Percentiles rank a stretch among this genome's conserved stretches.
phyloP scores from a whole-genome alignment of 1,140 invertebrate species.

The Neomicropteryx cornuta region DNA sequence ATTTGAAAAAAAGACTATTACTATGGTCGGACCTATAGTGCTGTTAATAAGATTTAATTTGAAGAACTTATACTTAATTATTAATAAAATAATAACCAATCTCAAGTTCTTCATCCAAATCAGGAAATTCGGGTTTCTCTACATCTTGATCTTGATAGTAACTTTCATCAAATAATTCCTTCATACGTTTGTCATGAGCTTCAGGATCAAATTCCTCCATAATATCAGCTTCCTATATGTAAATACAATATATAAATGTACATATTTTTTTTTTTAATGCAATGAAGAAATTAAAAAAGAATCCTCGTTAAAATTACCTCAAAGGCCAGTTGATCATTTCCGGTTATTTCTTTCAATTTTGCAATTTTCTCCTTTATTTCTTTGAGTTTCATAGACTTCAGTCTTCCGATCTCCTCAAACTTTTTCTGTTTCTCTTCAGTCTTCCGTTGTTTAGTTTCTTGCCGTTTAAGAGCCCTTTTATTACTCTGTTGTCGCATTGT shows the following conservation, averaged over 20 bases:
- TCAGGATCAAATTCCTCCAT: slow-evolving; percentile 91
- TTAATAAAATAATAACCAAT: slow-evolving; percentile 35
- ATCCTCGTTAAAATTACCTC: slow-evolving; percentile 30
- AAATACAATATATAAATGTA: slow-evolving; percentile 6
- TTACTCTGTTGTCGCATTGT: slow-evolving; percentile 73
- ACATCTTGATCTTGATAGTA: slow-evolving; percentile 68
- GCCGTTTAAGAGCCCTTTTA: slow-evolving; percentile 63
- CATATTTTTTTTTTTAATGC: neutral
- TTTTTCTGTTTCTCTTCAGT: slow-evolving; percentile 71
- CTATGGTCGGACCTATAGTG: neutral
- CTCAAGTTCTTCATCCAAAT: slow-evolving; percentile 63
- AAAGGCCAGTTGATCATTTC: slow-evolving; percentile 54
- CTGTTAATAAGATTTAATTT: neutral
- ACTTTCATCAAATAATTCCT: slow-evolving; percentile 73
- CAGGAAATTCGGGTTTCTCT: slow-evolving; percentile 73
- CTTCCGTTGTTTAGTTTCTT: slow-evolving; percentile 67
- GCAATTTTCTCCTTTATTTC: slow-evolving; percentile 86
- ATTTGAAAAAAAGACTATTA: neutral
- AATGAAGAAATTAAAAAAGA: neutral
- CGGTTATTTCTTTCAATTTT: slow-evolving; percentile 83
- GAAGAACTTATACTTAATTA: neutral
- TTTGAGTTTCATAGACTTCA: slow-evolving; percentile 79
- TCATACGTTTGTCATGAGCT: slow-evolving; percentile 81
- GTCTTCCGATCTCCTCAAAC: slow-evolving; percentile 73
- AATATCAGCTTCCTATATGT: slow-evolving; percentile 50